Evolutionary conservation across 2,888 invertebrate genomes (phyloP).

Genomic region (Meloe dianella): DNA sequence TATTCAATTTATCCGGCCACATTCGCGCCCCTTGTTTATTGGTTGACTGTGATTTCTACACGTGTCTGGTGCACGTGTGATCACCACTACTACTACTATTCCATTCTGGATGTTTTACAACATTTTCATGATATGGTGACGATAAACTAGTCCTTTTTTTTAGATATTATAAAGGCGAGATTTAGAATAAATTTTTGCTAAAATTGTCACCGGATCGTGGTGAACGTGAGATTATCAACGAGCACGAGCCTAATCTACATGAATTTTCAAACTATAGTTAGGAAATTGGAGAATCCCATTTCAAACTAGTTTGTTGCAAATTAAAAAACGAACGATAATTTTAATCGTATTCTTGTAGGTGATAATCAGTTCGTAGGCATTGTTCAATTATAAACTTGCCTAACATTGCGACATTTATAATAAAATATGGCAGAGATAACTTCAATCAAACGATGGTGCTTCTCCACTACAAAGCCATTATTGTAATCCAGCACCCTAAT

Average conservation of each 20-base stretch:
- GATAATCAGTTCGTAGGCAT: not conserved
- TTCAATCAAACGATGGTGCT: conserved; percentile 53
- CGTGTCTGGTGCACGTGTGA: conserved; percentile 56
- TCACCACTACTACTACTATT: not conserved
- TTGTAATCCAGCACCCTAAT: conserved; percentile 50
- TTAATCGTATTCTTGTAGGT: not conserved
- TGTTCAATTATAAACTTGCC: conserved; percentile 41
- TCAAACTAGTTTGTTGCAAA: conserved; percentile 11
- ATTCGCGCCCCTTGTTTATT: conserved; percentile 59
- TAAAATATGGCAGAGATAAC: conserved; percentile 53
- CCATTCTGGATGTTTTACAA: not conserved
- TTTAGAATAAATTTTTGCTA: not conserved
- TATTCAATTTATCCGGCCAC: conserved; percentile 61
- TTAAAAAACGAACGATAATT: not conserved
- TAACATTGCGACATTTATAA: conserved; percentile 36
- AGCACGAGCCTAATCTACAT: not conserved
- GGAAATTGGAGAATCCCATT: not conserved
- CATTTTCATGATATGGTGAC: not conserved
- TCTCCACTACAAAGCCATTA: conserved; percentile 51
- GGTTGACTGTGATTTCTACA: conserved; percentile 58
- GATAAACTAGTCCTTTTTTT: not conserved
- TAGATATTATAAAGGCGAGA: not conserved
- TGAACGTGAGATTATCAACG: not conserved
- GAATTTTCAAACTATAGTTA: not conserved
- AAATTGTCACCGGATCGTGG: not conserved